Evolutionary conservation across 2,113 vertebrate species (phyloP).

Genomic region (Peromyscus polionotus): DNA sequence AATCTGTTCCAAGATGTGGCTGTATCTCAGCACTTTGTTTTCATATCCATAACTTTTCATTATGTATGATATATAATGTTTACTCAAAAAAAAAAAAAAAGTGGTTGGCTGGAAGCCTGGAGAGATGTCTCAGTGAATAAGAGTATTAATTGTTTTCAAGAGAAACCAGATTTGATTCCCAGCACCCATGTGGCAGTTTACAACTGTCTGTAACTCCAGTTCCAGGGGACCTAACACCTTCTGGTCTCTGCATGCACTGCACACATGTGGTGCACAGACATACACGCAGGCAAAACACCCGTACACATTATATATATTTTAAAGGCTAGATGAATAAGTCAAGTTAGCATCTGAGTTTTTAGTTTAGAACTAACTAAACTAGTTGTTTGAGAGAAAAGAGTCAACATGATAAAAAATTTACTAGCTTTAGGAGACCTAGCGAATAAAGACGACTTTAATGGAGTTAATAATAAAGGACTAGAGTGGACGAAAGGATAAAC

Average conservation of each 20-base stretch:
- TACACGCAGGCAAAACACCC: neutral
- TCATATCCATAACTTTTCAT: conserved; percentile 28
- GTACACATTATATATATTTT: neutral
- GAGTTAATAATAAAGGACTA: neutral
- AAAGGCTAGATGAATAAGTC: neutral
- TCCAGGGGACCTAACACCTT: neutral
- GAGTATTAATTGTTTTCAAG: neutral
- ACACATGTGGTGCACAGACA: neutral
- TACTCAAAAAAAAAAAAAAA: neutral
- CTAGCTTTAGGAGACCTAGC: neutral
- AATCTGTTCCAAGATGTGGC: neutral
- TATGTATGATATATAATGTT: neutral
- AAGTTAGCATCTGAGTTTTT: neutral
- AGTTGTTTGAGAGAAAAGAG: neutral
- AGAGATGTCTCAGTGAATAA: neutral
- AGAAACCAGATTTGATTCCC: neutral
- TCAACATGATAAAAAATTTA: neutral
- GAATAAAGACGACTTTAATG: neutral
- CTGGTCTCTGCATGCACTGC: neutral
- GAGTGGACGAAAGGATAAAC: neutral
- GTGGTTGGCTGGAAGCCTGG: neutral
- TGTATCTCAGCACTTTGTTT: conserved; percentile 37
- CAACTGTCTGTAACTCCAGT: neutral
- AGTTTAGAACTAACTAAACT: neutral
- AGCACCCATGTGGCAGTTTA: neutral